These are phyloP conservation scores for Condylura cristata DNA, from an alignment of 2,113 vertebrate species.

Conservation along the genomic window DNA sequence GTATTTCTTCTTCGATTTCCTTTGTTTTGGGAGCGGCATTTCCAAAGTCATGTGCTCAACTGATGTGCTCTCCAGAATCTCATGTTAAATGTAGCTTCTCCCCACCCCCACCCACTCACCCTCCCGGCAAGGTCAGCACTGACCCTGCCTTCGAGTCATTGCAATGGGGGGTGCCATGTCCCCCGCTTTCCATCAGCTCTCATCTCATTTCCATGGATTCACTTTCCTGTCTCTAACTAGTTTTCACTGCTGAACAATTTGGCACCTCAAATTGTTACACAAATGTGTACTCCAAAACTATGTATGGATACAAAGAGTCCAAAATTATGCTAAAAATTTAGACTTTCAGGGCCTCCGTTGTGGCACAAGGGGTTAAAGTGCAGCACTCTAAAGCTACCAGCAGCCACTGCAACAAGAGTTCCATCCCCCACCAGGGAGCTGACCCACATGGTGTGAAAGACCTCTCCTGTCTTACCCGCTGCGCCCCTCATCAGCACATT, in stretches of 20 bases:
- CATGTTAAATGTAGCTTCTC: rapidly evolving
- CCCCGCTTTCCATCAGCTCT: not conserved
- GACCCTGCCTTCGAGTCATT: not conserved
- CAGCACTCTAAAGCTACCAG: no score
- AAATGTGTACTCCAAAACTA: not conserved
- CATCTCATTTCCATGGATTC: not conserved
- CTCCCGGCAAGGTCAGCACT: not conserved
- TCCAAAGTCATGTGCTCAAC: not conserved
- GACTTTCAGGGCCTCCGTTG: no score
- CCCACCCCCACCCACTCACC: not conserved
- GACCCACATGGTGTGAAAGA: no score
- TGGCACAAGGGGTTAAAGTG: no score
- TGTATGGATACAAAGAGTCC: not conserved
- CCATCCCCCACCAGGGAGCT: no score
- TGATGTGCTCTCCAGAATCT: rapidly evolving
- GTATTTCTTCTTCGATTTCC: not conserved
- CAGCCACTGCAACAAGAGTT: no score
- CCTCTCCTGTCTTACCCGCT: no score
- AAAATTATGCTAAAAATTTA: not conserved
- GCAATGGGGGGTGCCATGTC: no score
- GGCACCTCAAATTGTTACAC: no score
- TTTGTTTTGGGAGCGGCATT: not conserved
- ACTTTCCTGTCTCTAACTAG: not conserved
- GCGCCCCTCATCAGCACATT: no score
- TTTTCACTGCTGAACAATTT: not conserved